Conservation (phyloP, 2,113 vertebrate genomes). For the Prionailurus bengalensis region DNA sequence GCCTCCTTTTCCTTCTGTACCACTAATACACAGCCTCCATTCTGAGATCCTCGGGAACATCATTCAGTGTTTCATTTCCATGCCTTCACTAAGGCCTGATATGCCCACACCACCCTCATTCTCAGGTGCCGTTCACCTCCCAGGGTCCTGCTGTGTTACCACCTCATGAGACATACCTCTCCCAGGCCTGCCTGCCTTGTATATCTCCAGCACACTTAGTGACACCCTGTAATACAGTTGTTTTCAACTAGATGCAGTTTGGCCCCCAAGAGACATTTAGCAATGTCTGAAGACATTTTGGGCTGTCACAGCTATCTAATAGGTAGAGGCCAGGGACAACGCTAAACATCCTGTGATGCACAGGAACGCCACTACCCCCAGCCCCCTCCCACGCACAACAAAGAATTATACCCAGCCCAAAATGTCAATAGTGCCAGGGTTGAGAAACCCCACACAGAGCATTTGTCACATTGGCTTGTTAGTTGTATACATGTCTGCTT, state of each 20-base stretch:
- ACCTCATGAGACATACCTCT: neutral
- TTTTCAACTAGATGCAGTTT: neutral
- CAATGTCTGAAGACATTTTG: neutral
- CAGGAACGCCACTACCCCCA: fast-evolving
- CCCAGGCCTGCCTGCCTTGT: neutral
- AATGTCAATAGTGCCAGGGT: neutral
- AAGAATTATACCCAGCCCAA: neutral
- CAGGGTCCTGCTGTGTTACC: neutral
- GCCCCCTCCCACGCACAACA: fast-evolving
- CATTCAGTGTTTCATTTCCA: neutral
- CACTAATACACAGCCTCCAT: neutral
- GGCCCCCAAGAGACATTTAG: neutral
- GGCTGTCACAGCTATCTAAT: neutral
- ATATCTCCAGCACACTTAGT: neutral
- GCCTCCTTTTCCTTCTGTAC: neutral
- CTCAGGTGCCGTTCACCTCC: neutral
- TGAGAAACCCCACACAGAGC: neutral
- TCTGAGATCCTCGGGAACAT: neutral
- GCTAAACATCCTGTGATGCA: neutral
- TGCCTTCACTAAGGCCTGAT: neutral
- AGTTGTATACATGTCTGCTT: neutral
- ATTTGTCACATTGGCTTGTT: neutral
- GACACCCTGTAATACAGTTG: neutral
- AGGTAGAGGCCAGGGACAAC: neutral
- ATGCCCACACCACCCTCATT: neutral